Conservation (phyloP, 2,797 vertebrate genomes). For the Mallotus villosus region DNA sequence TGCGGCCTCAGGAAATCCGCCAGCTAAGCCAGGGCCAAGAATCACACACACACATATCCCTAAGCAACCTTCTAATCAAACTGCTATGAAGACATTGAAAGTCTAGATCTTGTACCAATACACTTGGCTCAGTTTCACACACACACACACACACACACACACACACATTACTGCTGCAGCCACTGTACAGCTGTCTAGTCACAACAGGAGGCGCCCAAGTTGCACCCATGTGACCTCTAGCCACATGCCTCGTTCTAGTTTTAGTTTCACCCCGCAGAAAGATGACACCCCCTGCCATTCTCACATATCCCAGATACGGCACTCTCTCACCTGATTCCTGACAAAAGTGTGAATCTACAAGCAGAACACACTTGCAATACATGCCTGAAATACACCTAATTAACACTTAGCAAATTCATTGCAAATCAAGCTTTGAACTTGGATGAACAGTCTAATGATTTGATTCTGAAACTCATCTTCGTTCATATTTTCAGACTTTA, state of each 20-base stretch:
- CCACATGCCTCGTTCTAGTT: constrained; percentile 52
- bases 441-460: background rate
- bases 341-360: constrained; percentile 30
- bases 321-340: constrained; percentile 22
- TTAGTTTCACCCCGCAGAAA: constrained; percentile 55
- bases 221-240: constrained; percentile 49
- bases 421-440: constrained; percentile 16
- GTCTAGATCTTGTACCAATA: constrained; percentile 36
- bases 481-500: background rate
- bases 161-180: constrained; percentile 1
- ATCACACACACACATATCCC: constrained; percentile 33
- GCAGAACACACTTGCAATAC: constrained; percentile 4
- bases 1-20: constrained; percentile 18
- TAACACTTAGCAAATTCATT: constrained; percentile 28
- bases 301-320: constrained; percentile 32
- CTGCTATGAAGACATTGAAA: constrained; percentile 32
- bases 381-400: constrained; percentile 28
- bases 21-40: constrained; percentile 17
- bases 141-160: too few relatives aligned
- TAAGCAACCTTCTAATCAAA: constrained; percentile 17
- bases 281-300: constrained; percentile 43
- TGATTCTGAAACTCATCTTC: constrained; percentile 5
- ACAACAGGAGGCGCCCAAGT: constrained; percentile 47
- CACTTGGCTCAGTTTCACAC: constrained; percentile 5
- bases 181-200: constrained; percentile 49